Conservation (phyloP, 2,113 vertebrate species). For the Nettapus auritus region DNA sequence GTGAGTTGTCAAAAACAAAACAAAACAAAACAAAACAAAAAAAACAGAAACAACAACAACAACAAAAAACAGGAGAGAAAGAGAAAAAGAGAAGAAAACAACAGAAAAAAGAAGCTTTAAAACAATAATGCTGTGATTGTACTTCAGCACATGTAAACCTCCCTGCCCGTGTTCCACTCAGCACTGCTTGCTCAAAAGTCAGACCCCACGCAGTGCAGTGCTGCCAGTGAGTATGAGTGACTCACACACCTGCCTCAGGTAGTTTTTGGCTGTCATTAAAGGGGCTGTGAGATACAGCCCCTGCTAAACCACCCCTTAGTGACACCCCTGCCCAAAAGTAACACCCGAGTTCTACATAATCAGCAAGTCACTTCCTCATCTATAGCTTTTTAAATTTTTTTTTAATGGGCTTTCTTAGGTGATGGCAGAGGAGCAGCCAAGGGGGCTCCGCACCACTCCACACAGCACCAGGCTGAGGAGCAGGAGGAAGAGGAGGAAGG, state of each 20-base stretch:
- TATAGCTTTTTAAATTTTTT: too few relatives aligned
- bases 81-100: neutral
- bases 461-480: neutral
- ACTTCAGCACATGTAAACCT: neutral
- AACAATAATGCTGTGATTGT: neutral
- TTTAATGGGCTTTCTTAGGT: neutral
- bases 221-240: neutral
- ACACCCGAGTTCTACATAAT: neutral
- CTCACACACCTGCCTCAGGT: neutral
- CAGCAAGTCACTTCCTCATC: neutral
- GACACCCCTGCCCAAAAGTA: neutral
- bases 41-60: too few relatives aligned
- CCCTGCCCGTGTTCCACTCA: neutral
- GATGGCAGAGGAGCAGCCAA: neutral
- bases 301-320: too few relatives aligned
- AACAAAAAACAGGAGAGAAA: accelerated
- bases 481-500: neutral
- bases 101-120: neutral
- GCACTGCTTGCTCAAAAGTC: neutral
- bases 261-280: too few relatives aligned
- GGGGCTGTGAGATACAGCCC: too few relatives aligned
- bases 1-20: neutral
- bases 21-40: too few relatives aligned
- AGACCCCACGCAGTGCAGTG: too few relatives aligned
- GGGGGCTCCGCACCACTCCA: neutral